Evolutionary conservation across 2,113 vertebrate species (phyloP).

Genomic region (Cryptotis parvus): DNA sequence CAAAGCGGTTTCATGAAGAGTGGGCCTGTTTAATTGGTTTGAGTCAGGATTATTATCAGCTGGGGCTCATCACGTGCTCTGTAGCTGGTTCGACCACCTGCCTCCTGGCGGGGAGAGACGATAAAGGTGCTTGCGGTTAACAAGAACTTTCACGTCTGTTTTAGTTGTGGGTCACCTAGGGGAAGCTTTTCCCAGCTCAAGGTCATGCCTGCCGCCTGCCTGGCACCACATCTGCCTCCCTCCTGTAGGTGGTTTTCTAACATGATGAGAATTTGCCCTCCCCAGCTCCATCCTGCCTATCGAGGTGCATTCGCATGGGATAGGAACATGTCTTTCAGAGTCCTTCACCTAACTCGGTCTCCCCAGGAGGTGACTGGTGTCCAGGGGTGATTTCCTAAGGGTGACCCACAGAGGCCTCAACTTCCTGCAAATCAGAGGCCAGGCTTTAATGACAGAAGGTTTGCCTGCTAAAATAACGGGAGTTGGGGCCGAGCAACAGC

Average conservation of each 20-base stretch:
- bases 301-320: slow-evolving; percentile 78
- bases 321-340: slow-evolving; percentile 58
- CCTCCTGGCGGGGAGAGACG: background rate
- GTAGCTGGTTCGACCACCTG: background rate
- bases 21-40: slow-evolving; percentile 68
- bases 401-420: slow-evolving; percentile 40
- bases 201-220: slow-evolving; percentile 41
- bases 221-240: background rate
- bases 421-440: slow-evolving; percentile 48
- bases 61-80: slow-evolving; percentile 39
- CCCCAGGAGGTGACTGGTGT: slow-evolving; percentile 44
- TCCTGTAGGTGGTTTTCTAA: slow-evolving; percentile 62
- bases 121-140: background rate
- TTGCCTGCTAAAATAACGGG: slow-evolving; percentile 41
- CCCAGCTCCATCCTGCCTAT: slow-evolving; percentile 64
- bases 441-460: slow-evolving; percentile 69
- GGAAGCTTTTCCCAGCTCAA: slow-evolving; percentile 53
- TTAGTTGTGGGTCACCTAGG: background rate
- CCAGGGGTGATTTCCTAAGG: background rate
- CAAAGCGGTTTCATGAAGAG: slow-evolving; percentile 57
- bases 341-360: slow-evolving; percentile 72
- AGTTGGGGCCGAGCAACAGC: too few relatives aligned
- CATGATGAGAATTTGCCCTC: slow-evolving; percentile 57
- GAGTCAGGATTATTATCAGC: slow-evolving; percentile 73
- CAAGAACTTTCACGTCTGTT: slow-evolving; percentile 9